Percentiles rank a stretch among this genome's conserved stretches.
phyloP scores from a whole-genome alignment of 2,113 vertebrate species.

The Pelobates fuscus region DNA sequence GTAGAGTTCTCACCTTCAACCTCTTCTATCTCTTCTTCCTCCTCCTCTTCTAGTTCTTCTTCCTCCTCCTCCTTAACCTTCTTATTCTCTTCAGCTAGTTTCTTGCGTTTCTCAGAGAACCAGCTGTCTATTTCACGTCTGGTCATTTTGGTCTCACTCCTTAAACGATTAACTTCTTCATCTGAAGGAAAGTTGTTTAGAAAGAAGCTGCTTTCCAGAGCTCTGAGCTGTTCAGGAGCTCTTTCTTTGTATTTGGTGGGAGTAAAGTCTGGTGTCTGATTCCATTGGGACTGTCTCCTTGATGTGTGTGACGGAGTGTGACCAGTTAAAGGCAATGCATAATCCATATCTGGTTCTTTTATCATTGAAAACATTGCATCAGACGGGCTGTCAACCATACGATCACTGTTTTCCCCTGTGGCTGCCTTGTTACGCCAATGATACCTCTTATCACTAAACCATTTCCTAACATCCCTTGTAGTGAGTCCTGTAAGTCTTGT shows the following conservation, averaged over 20 bases:
- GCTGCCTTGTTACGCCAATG: slow-evolving; percentile 83
- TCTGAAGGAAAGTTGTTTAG: slow-evolving; percentile 78
- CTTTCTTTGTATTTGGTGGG: slow-evolving; percentile 92
- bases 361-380: slow-evolving; percentile 70
- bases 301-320: slow-evolving; percentile 67
- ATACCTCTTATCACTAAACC: slow-evolving; percentile 96
- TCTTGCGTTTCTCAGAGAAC: slow-evolving; percentile 90
- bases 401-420: slow-evolving; percentile 54
- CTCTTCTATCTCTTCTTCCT: slow-evolving; percentile 63
- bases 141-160: slow-evolving; percentile 95
- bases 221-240: slow-evolving; percentile 88
- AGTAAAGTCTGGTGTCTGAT: slow-evolving; percentile 88
- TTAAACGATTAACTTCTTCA: slow-evolving; percentile 89
- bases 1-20: slow-evolving; percentile 15
- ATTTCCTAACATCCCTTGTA: slow-evolving; percentile 92
- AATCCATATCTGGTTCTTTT: slow-evolving; percentile 66
- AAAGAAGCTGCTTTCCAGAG: slow-evolving; percentile 88
- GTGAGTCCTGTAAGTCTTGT: slow-evolving; percentile 85
- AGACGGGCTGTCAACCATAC: slow-evolving; percentile 59
- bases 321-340: neutral
- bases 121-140: slow-evolving; percentile 93
- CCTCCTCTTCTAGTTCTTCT: slow-evolving; percentile 63
- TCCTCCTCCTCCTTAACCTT: slow-evolving; percentile 65
- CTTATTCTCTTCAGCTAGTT: slow-evolving; percentile 72
- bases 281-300: slow-evolving; percentile 80